Evolutionary conservation across 2,797 vertebrate genomes (phyloP).

Genomic region (Parauchenoglanis ngamensis): DNA sequence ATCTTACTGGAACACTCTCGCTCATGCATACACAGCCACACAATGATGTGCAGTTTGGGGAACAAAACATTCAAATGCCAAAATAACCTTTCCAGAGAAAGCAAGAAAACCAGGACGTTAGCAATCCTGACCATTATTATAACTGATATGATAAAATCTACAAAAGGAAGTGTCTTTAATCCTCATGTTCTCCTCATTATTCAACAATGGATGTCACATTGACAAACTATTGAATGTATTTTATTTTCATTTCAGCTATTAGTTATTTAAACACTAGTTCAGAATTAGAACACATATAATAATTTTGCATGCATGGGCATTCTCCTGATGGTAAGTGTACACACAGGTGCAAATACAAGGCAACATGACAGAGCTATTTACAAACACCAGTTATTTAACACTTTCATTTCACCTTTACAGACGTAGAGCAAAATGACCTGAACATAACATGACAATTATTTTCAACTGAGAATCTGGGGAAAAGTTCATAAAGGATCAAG

Average conservation of each 20-base stretch:
- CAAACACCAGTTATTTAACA: neutral
- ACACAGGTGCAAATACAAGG: neutral
- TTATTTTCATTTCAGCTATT: neutral
- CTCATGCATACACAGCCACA: neutral
- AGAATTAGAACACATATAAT: neutral
- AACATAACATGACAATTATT: neutral
- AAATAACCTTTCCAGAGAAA: neutral
- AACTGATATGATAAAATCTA: neutral
- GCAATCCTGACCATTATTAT: neutral
- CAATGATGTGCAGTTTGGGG: slow-evolving; percentile 1
- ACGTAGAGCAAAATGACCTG: neutral
- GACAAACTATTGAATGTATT: neutral
- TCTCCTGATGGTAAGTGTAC: neutral
- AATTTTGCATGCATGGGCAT: neutral
- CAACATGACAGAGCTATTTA: neutral
- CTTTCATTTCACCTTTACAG: neutral
- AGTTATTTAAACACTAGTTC: neutral
- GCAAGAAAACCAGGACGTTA: neutral
- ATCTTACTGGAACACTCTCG: neutral
- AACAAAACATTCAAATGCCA: neutral
- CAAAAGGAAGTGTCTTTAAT: neutral
- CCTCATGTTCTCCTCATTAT: neutral
- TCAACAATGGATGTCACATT: neutral
- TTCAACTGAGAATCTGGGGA: neutral
- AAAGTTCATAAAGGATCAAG: neutral